A percentile compares a stretch with the other conserved stretches of the same genome.
phyloP scores from a whole-genome alignment of 2,113 vertebrate genomes.

The Chloropsis cyanopogon region DNA sequence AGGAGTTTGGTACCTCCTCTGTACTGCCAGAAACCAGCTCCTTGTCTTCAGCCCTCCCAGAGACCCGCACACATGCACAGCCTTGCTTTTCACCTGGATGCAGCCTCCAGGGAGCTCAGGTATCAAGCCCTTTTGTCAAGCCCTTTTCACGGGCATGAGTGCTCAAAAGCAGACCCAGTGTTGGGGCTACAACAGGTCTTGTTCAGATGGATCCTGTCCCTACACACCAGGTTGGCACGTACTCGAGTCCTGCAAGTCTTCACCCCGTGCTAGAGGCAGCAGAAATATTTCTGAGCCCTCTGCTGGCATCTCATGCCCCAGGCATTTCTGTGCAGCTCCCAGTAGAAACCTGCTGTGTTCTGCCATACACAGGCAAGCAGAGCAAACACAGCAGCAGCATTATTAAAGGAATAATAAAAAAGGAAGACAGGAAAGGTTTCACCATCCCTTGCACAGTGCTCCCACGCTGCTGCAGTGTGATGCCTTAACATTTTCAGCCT shows the following conservation, averaged over 20 bases:
- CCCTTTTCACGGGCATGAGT: background rate
- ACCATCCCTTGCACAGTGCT: background rate
- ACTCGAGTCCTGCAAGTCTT: background rate
- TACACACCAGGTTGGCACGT: rapidly evolving
- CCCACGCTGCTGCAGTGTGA: background rate
- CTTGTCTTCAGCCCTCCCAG: background rate
- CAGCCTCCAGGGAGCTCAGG: background rate
- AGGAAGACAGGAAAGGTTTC: background rate
- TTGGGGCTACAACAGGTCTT: background rate
- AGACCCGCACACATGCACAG: rapidly evolving
- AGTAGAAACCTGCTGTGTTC: background rate
- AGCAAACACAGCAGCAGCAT: background rate
- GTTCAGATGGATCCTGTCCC: background rate
- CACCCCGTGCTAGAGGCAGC: background rate
- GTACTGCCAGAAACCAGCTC: background rate
- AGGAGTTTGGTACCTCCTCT: background rate
- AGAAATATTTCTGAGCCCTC: background rate
- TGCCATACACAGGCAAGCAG: background rate
- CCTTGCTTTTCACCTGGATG: background rate
- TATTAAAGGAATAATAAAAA: background rate
- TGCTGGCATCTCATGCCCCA: background rate
- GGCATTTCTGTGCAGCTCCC: background rate
- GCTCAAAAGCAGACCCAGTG: background rate
- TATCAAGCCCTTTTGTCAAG: background rate
- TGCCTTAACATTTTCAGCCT: background rate